phyloP scores from a whole-genome alignment of 2,888 invertebrate species.

The Stenoptilia bipunctidactyla region DNA sequence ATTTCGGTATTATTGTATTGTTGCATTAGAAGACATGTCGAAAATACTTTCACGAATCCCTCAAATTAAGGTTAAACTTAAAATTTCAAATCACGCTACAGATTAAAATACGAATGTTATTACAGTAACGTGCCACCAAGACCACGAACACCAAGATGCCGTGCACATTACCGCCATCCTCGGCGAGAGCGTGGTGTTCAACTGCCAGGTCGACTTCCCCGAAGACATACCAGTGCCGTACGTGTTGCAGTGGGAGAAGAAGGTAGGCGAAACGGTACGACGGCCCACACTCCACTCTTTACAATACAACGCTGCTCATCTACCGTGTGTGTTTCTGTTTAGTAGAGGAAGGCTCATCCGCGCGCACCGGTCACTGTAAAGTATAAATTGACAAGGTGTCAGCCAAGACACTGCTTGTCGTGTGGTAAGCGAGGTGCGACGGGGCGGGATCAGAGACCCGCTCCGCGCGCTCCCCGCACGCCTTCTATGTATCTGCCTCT shows the following conservation, averaged over 20 bases:
- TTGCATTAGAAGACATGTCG: too few species aligned
- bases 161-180: slow-evolving; percentile 97
- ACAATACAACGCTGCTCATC: slow-evolving; percentile 70
- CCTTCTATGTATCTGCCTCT: slow-evolving; percentile 58
- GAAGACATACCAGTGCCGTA: slow-evolving; percentile 96
- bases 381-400: slow-evolving; percentile 50
- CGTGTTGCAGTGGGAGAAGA: slow-evolving; percentile 99
- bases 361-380: slow-evolving; percentile 63
- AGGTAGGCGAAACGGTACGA: slow-evolving; percentile 97
- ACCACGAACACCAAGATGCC: slow-evolving; percentile 91
- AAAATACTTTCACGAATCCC: too few species aligned
- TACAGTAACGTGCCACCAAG: slow-evolving; percentile 82
- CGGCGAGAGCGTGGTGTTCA: slow-evolving; percentile 97
- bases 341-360: slow-evolving; percentile 66
- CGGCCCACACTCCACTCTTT: slow-evolving; percentile 71
- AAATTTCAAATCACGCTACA: too few species aligned
- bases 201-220: slow-evolving; percentile 97
- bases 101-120: too few species aligned
- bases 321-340: slow-evolving; percentile 71
- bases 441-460: slow-evolving; percentile 41
- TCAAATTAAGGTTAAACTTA: too few species aligned
- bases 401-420: slow-evolving; percentile 47
- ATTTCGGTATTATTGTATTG: too few species aligned
- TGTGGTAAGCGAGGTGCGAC: slow-evolving; percentile 53
- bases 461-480: slow-evolving; percentile 49